Evolutionary conservation across 2,113 vertebrate species (phyloP), one percentile per base, ranked within the genome.

Genomic region (Podocnemis expansa): DNA sequence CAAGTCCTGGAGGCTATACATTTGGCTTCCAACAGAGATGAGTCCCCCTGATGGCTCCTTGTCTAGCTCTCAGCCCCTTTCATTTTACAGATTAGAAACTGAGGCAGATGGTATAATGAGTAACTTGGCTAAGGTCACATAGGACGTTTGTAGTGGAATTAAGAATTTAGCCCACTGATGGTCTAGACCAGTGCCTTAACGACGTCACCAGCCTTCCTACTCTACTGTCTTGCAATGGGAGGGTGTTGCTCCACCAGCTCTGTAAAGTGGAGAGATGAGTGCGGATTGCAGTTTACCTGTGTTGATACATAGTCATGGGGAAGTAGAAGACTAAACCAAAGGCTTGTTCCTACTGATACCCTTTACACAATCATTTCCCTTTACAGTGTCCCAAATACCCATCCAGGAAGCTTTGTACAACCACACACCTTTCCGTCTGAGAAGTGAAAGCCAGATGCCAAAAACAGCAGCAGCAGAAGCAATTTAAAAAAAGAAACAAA

Each of bases 21-120:
- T 10, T 29, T 27, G 16, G 45, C 80, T 1, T 60, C 67, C 52
- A 43, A 14, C 19, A 79, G 75, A 75, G 84, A 4, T 34, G 2
- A 0, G 0, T 5, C 52, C 11, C 3, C 0, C 4, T 0, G 2
- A 9, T 3, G 13, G 1, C 29, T 85, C 49, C 85, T 56, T 1
- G 24, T 2, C 51, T 27, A 58, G 6, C 17, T 5, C 4, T 54
- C 4, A 21, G 34, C 43, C 84, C 10, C 4, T 29, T 1, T 84
- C 47, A 10, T 76, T 21, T 45, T 24, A 22, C 4, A 7, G 21
- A 0, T 5, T 14, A 45, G 78, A 86, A 86, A 86, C 80, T 73
- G 92, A 92, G 87, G 92, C 89, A 91, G 51, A 27, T 47, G 2
- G 31, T 1, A 76, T 47, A 60, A 38, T 1, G 47, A 2, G 1